These are phyloP conservation scores for Phyllostomus hastatus DNA, from an alignment of 2,113 vertebrate genomes.

Conservation along the genomic window DNA sequence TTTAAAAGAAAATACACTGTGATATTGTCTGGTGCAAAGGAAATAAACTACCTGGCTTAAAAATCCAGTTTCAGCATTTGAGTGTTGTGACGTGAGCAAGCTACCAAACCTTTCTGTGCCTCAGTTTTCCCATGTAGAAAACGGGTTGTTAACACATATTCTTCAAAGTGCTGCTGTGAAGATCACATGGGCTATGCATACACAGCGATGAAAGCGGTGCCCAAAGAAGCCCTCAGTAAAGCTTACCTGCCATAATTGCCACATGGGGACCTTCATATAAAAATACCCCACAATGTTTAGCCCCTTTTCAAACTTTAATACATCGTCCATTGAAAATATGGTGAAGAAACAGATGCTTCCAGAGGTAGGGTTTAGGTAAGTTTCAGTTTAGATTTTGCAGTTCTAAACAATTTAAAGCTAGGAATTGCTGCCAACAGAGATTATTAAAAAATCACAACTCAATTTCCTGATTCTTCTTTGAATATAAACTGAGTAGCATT, in stretches of 20 bases:
- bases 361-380: background rate
- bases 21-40: background rate
- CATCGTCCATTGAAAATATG: background rate
- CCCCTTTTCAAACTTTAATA: background rate
- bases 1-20: background rate
- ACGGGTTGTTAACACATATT: background rate
- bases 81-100: accelerated
- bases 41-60: background rate
- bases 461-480: background rate
- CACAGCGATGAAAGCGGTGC: background rate
- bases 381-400: background rate
- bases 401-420: background rate
- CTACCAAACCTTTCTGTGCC: background rate
- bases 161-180: background rate
- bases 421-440: background rate
- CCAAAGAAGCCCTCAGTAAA: background rate
- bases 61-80: background rate
- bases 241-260: background rate
- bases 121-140: background rate
- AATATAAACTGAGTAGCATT: background rate
- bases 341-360: background rate
- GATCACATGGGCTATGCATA: background rate
- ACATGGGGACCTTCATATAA: background rate
- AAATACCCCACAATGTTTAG: background rate
- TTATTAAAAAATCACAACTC: background rate